phyloP scores from a whole-genome alignment of 2,888 invertebrate genomes.

The Heliothis peltigera region DNA sequence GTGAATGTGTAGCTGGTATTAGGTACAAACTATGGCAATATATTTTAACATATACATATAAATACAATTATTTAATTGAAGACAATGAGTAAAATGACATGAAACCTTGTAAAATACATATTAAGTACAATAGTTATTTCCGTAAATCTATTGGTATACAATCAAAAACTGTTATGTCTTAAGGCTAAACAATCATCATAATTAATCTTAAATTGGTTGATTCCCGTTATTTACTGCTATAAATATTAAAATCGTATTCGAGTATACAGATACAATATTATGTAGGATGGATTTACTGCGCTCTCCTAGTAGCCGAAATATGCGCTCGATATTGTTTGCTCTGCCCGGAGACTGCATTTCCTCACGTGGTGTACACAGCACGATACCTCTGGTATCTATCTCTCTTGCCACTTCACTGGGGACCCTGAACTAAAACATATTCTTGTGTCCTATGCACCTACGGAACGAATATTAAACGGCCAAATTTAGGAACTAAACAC shows the following conservation, averaged over 20 bases:
- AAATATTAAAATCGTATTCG: conserved; percentile 63
- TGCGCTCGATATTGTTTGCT: conserved; percentile 30
- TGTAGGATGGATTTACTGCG: conserved; percentile 61
- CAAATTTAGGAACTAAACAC: conserved; percentile 88
- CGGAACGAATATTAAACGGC: conserved; percentile 66
- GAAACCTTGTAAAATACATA: conserved; percentile 64
- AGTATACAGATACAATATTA: conserved; percentile 64
- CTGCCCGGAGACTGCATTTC: conserved; percentile 54
- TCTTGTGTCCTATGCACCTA: conserved; percentile 66
- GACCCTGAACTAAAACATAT: conserved; percentile 64
- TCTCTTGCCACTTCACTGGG: conserved; percentile 44
- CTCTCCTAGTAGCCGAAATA: conserved; percentile 47
- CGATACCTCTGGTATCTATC: conserved; percentile 37
- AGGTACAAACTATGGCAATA: conserved; percentile 32
- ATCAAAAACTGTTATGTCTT: conserved; percentile 72
- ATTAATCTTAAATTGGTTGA: conserved; percentile 65
- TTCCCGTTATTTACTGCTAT: conserved; percentile 67
- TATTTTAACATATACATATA: conserved; percentile 49
- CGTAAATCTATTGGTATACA: conserved; percentile 71
- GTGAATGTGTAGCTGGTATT: conserved; percentile 17
- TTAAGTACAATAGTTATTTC: conserved; percentile 52
- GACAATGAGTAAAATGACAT: conserved; percentile 62
- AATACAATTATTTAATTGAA: conserved; percentile 53
- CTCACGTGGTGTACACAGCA: conserved; percentile 49
- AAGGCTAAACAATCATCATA: conserved; percentile 63